Conservation (phyloP, 2,113 vertebrate genomes). For the Merops nubicus region DNA sequence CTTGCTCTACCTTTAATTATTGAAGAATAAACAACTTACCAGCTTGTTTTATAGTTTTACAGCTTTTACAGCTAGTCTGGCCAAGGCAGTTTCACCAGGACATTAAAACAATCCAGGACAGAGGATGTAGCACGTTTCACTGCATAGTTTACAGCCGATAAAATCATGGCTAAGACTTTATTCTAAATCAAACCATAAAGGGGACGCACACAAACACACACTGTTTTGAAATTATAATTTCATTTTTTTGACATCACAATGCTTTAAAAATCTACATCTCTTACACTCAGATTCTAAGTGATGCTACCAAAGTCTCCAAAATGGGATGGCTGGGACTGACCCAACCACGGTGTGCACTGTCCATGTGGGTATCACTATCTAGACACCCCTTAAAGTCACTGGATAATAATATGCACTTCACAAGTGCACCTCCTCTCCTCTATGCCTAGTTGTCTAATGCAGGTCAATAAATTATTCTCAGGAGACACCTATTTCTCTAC, state of each 20-base stretch:
- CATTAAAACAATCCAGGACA: neutral
- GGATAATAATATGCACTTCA: neutral
- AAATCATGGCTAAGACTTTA: neutral
- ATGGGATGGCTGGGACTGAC: neutral
- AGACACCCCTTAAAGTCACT: neutral
- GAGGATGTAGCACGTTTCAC: neutral
- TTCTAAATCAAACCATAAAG: neutral
- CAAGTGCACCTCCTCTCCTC: neutral
- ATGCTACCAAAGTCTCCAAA: neutral
- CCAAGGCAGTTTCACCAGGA: neutral
- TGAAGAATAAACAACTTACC: neutral
- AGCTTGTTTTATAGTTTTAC: neutral
- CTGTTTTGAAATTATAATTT: neutral
- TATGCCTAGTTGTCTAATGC: neutral
- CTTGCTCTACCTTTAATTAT: neutral
- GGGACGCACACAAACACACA: too few relatives aligned
- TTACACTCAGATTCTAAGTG: neutral
- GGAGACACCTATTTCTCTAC: neutral
- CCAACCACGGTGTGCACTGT: neutral
- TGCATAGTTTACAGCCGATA: neutral
- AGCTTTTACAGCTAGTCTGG: neutral
- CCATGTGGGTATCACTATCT: neutral
- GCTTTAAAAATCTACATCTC: neutral
- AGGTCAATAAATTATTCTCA: neutral
- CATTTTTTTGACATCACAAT: neutral